These are phyloP conservation scores for Punctoribates punctum DNA, from an alignment of 2,888 invertebrate species.

Conservation along the genomic window DNA sequence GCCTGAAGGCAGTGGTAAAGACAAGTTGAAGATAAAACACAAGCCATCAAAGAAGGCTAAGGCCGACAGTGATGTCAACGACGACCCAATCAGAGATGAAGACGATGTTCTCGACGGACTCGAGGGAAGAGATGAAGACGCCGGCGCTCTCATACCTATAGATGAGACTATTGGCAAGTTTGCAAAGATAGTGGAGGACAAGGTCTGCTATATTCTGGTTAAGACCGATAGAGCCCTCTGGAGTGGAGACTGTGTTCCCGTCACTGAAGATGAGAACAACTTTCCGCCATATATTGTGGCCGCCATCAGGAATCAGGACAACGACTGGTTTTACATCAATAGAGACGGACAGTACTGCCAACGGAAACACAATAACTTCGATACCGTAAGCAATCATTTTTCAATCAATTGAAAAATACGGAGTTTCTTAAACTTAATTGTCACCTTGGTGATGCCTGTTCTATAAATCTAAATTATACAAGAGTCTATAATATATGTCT, in stretches of 20 bases:
- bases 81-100: neutral
- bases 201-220: neutral
- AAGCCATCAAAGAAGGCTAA: neutral
- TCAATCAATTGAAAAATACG: neutral
- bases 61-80: slow-evolving; percentile 17
- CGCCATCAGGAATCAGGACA: slow-evolving; percentile 9
- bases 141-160: slow-evolving; percentile 12
- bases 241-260: neutral
- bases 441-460: no score
- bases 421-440: no score
- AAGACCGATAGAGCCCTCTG: neutral
- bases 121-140: neutral
- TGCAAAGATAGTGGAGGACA: slow-evolving; percentile 3
- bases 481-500: no score
- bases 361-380: neutral
- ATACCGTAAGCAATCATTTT: neutral
- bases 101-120: neutral
- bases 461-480: no score
- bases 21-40: neutral
- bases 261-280: neutral
- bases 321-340: slow-evolving; percentile 16
- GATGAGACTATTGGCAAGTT: neutral
- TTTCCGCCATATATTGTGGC: slow-evolving; percentile 25
- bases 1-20: neutral
- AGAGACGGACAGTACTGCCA: slow-evolving; percentile 2